Base-by-base conservation (phyloP, 1,140 invertebrate genomes). In the Penaeus vannamei region DNA sequence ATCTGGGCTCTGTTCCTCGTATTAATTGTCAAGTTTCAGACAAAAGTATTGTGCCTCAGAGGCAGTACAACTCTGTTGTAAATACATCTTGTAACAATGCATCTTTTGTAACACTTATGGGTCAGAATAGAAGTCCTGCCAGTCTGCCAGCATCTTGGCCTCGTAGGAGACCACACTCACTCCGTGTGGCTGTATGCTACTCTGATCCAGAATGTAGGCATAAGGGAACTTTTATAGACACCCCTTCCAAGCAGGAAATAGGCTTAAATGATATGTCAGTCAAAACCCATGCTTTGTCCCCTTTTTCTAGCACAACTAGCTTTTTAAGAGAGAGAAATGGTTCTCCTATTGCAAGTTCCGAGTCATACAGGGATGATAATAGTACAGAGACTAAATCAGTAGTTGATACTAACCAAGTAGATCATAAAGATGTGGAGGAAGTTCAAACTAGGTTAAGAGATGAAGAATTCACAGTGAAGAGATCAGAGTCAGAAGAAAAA, bases 131-230 rank as follows among this genome's bases (percentile, higher is more conserved):
- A 76, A 53, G 60, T 61, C 60, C 62, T 46, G 53, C 29, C 61
- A 86, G 60, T 36, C 83, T 46, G 17, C 82, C 87, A 12, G 87
- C 87, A 20, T 89, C 87, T 53, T 89, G 87, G 87, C 87, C 87
- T 60, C 81, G 87, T 23, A 77, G 87, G 42, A 81, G 87, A 17
- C 87, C 87, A 23, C 87, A 89, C 64, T 89, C 87, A 36, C 61
- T 89, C 26, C 87, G 87, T 84, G 82, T 89, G 20, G 87, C 87
- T 62, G 62, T 89, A 20, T 89, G 87, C 84, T 89, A 89, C 76
- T 89, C 87, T 79, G 61, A 84, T 46, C 87, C 87, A 29, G 82
- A 89, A 20, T 79, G 76, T 80, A 42, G 83, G 69, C 82, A 89
- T 12, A 20, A 84, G 29, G 42, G 32, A 42, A 29, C 61, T 29